Base-by-base conservation (phyloP, 2,113 vertebrate species). In the Thalassarche chlororhynchos region DNA sequence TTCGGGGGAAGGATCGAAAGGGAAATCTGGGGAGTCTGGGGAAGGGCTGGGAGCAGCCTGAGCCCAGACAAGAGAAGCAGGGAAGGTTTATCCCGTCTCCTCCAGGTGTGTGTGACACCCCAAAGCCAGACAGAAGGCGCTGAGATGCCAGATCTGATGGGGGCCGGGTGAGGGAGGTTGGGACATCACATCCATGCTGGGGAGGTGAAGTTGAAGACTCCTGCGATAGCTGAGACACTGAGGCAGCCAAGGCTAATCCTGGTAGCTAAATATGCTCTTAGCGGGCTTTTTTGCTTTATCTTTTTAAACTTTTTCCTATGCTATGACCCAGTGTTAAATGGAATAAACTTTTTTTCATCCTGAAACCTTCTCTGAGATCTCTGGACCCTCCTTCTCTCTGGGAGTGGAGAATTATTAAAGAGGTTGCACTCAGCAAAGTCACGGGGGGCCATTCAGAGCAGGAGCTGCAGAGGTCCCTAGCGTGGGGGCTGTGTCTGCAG, bases 391-490 rank as follows among this genome's bases (percentile, higher is more conserved):
- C 12, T 74, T 57, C 28, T 36, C 29, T 29, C 14, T 34, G 23
- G 38, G 19, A 69, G 28, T 0, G 0, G 36, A 52, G 34, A n/a
- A 31, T 25, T 31, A 31, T 24, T 32, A n/a, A 57, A n/a, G 61
- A n/a, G 47, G 38, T 21, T 61, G 38, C n/a, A 17, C 26, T 51
- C 62, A 29, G 36, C 47, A 57, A 15, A 38, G 69, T 6, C 61
- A 2, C 0, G 0, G 31, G n/a, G 10, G 21, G 7, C 16, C 1
- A 0, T 9, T 18, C 8, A 13, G 28, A 62, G 60, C 54, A 34
- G 0, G 3, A 69, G 46, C 10, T 68, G 17, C 51, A 17, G 31
- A 46, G 17, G 12, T 64, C 14, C 17, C 38, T 13, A 1, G 21
- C 17, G 0, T 0, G 1, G 31, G 51, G 51, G 19, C 65, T 52